Base-by-base conservation (phyloP, 1,140 invertebrate species). In the Danaus plexippus region DNA sequence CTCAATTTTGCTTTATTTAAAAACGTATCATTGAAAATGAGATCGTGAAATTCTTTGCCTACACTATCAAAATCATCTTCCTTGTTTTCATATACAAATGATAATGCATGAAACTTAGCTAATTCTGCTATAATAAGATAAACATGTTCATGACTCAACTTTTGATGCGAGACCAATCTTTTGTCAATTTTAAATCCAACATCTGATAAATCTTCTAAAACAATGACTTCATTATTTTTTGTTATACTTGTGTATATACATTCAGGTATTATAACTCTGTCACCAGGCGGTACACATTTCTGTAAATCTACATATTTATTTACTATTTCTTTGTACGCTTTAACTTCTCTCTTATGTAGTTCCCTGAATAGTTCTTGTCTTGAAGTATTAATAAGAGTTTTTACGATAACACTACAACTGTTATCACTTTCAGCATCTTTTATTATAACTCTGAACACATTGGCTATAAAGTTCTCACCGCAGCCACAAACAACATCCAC, bases 61-160 rank as follows among this genome's bases (percentile, higher is more conserved):
- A 75, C n/a, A 43, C 73, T 61, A 10, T 52, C 10, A 22, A 73
- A 74, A 52, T 64, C 54, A 22, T 61, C 22, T 5, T 82, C 60
- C 11, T 64, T 43, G 1, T 58, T 64, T 64, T 74, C 62, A 52
- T 64, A 72, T 8, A 80, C 63, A 66, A 75, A 77, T 9, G 80
- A 76, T 22, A 85, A 57, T 8, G 69, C 78, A 43, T 85, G 83
- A 57, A 86, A 78, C 62, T 85, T 86, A 0, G 78, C 83, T 48
- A 85, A 57, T 66, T 81, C 70, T 6, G 52, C 64, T 46, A 86
- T 54, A 49, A 82, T 73, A 43, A 67, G n/a, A 48, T 57, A 47
- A 0, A 76, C 71, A 65, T 73, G 64, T 15, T 54, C 18, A 45
- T 65, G 67, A 59, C 71, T 54, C 46, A 84, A 47, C 18, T 74